Percentiles rank a stretch among this genome's conserved stretches.
These are phyloP conservation scores for Volucella bombylans DNA, from an alignment of 2,888 invertebrate genomes.

Conservation along the genomic window DNA sequence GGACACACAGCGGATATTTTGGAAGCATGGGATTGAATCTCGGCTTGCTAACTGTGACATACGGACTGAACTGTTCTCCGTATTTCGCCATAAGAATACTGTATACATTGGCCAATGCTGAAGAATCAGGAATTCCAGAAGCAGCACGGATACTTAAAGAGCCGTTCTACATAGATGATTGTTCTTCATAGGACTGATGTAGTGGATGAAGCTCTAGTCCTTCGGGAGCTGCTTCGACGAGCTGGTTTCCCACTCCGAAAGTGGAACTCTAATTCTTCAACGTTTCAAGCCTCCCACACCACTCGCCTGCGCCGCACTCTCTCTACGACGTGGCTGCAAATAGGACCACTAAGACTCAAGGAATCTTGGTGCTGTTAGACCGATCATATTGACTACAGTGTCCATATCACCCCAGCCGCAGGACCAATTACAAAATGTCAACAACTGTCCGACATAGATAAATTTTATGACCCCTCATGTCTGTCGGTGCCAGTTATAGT, in stretches of 20 bases:
- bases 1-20: slow-evolving; percentile 29
- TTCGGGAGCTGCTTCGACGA: slow-evolving; percentile 26
- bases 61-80: slow-evolving; percentile 55
- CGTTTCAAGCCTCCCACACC: too few species aligned
- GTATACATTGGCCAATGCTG: slow-evolving; percentile 40
- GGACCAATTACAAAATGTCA: slow-evolving; percentile 18
- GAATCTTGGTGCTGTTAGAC: background rate
- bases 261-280: slow-evolving; percentile 40
- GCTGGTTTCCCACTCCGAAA: slow-evolving; percentile 42
- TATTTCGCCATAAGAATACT: slow-evolving; percentile 54
- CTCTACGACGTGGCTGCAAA: too few species aligned
- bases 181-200: background rate
- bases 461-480: slow-evolving; percentile 38
- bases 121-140: slow-evolving; percentile 38
- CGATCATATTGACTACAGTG: slow-evolving; percentile 21
- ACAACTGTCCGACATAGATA: slow-evolving; percentile 30
- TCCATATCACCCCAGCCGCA: slow-evolving; percentile 10
- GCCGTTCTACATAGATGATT: background rate
- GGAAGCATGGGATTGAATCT: slow-evolving; percentile 8
- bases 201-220: background rate
- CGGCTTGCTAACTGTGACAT: slow-evolving; percentile 47
- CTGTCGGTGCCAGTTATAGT: slow-evolving; percentile 30
- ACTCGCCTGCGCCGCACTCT: too few species aligned
- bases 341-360: slow-evolving; percentile 10
- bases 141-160: slow-evolving; percentile 26